Conservation (phyloP, 2,797 vertebrate species). For the Miichthys miiuy region DNA sequence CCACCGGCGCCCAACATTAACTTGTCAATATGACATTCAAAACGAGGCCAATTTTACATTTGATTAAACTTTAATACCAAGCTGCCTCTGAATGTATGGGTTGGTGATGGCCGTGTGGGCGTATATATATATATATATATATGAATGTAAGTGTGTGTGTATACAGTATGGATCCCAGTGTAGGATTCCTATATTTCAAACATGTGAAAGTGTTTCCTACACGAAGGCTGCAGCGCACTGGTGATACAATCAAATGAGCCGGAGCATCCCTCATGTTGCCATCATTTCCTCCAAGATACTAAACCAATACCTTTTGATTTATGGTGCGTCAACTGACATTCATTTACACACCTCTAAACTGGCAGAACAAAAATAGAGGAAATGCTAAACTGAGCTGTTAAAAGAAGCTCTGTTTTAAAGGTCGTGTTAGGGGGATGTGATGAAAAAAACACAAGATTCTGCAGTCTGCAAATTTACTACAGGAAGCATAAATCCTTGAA, state of each 20-base stretch:
- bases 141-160: not conserved
- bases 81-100: conserved; percentile 30
- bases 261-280: conserved; percentile 67
- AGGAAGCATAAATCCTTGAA: conserved; percentile 49
- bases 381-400: conserved; percentile 58
- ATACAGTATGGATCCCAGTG: not conserved
- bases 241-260: conserved; percentile 60
- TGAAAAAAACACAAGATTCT: conserved; percentile 45
- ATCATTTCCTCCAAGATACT: conserved; percentile 80
- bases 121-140: not conserved
- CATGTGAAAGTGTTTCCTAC: conserved; percentile 45
- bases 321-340: conserved; percentile 76
- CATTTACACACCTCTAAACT: conserved; percentile 77
- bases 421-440: conserved; percentile 58
- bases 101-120: not conserved
- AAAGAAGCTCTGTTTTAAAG: conserved; percentile 70
- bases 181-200: conserved; percentile 40
- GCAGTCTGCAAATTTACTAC: conserved; percentile 36
- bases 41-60: conserved; percentile 54
- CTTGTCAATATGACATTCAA: conserved; percentile 62
- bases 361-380: conserved; percentile 65
- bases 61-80: conserved; percentile 52
- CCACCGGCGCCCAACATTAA: conserved; percentile 41
- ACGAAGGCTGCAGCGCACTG: conserved; percentile 49
- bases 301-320: conserved; percentile 86